Percentiles rank a stretch among this genome's conserved stretches.
Evolutionary conservation across 2,888 invertebrate genomes (phyloP).

Genomic region (Tineola bisselliella): DNA sequence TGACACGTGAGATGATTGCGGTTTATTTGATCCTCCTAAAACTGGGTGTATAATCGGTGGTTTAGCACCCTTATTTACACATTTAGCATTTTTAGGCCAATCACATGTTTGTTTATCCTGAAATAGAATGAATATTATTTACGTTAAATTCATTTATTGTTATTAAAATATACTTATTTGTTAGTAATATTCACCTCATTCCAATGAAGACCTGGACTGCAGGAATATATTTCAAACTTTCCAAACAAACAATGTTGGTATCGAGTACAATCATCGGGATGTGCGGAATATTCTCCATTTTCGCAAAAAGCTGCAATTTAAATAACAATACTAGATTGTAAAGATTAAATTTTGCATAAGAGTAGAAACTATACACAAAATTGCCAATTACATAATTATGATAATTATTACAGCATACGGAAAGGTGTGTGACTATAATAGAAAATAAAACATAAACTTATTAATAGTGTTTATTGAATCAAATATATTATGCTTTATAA

Average conservation of each 20-base stretch:
- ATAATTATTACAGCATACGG: background rate
- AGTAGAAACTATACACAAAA: background rate
- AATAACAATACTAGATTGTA: background rate
- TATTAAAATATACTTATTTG: background rate
- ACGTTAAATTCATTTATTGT: too few species aligned
- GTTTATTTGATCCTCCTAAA: conserved; percentile 6
- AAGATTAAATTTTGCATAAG: background rate
- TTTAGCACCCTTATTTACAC: conserved; percentile 37
- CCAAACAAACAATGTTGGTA: conserved; percentile 85
- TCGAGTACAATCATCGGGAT: conserved; percentile 76
- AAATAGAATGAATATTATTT: background rate
- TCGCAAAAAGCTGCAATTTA: conserved; percentile 54
- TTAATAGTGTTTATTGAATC: background rate
- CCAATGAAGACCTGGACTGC: conserved; percentile 79
- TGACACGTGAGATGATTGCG: conserved; percentile 14
- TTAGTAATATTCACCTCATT: conserved; percentile 63
- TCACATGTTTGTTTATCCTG: conserved; percentile 74
- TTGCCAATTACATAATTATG: background rate
- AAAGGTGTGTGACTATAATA: background rate
- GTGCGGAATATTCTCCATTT: conserved; percentile 71
- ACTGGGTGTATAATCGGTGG: conserved; percentile 15
- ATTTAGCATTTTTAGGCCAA: conserved; percentile 75
- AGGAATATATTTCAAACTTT: conserved; percentile 75
- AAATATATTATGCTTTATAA: background rate
- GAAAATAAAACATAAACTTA: background rate